These are phyloP conservation scores for Microctonus hyperodae DNA, from an alignment of 2,888 invertebrate genomes.

Conservation along the genomic window DNA sequence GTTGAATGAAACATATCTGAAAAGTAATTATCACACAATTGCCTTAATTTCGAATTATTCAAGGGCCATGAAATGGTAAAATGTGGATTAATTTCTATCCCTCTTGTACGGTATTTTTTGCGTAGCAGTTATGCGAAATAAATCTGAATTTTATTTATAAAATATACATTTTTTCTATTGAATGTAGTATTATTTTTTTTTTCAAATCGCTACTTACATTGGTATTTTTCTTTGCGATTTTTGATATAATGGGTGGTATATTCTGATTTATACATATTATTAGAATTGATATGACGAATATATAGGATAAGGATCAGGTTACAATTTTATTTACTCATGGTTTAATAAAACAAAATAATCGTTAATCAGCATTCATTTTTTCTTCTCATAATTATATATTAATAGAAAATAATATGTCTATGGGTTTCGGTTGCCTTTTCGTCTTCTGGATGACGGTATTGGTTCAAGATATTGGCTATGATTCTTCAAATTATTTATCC, in stretches of 20 bases:
- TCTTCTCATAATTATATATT: neutral
- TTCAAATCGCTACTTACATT: constrained; percentile 39
- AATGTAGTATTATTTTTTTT: neutral
- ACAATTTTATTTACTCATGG: neutral
- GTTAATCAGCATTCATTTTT: neutral
- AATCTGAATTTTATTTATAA: constrained; percentile 29
- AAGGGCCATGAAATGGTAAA: constrained; percentile 38
- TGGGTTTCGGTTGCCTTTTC: constrained; percentile 30
- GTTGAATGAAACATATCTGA: constrained; percentile 42
- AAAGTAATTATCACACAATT: constrained; percentile 41
- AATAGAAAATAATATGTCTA: neutral
- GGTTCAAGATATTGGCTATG: constrained; percentile 70
- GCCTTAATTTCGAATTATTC: constrained; percentile 40
- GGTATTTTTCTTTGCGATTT: constrained; percentile 36
- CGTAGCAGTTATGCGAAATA: constrained; percentile 40
- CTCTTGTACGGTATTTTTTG: constrained; percentile 37
- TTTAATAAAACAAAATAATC: constrained; percentile 5
- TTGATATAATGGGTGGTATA: constrained; percentile 43
- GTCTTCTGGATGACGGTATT: constrained; percentile 34
- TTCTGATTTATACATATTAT: constrained; percentile 45
- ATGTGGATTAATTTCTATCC: constrained; percentile 42
- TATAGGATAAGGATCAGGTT: neutral
- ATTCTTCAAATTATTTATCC: constrained; percentile 68
- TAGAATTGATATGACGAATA: constrained; percentile 16
- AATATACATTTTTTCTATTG: neutral